Base-by-base conservation (phyloP, 2,113 vertebrate species). In the Callionymus lyra region DNA sequence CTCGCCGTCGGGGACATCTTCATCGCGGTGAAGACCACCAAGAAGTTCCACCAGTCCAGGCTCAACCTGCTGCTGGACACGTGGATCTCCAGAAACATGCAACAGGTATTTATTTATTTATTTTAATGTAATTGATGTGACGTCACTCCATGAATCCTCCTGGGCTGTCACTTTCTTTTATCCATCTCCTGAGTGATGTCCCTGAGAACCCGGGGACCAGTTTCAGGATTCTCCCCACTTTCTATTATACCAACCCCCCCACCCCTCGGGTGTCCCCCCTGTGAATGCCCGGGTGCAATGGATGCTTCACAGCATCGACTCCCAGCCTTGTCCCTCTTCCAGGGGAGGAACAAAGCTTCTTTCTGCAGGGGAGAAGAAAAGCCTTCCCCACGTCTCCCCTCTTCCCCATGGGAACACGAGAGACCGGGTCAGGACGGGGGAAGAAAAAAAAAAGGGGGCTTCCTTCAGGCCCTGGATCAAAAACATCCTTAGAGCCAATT, bases 11-110 rank as follows among this genome's bases (percentile, higher is more conserved):
- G 64, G 6, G 94, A 97, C 53, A 65, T 98, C 65, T 98, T 98
- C 85, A 89, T 98, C 70, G 95, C 94, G 0, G 93, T 98, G 50
- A 98, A 98, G 76, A 98, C 95, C 76, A 98, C 95, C 44, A 94
- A 87, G 64, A 98, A 98, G 84, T 98, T 97, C 62, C 95, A 98
- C 55, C 87, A 87, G 49, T 86, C 89, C 64, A 79, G 95, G 41
- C 83, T 98, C 32, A 88, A 88, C 49, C 83, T 98, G 72, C 86
- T 98, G 10, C 85, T 98, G 49, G 91, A 96, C 52, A 98, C 94
- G 0, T 98, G 95, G 95, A 89, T 98, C 75, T 92, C 91, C 11
- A 89, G 94, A 59, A 88, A 90, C 72, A 65, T 81, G 76, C 89
- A 88, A 49, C 90, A 93, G 91, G 95, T 98, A 75, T 4, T 27